Evolutionary conservation across 1,140 invertebrate genomes (phyloP).

Genomic region (Heliothis subflexa): DNA sequence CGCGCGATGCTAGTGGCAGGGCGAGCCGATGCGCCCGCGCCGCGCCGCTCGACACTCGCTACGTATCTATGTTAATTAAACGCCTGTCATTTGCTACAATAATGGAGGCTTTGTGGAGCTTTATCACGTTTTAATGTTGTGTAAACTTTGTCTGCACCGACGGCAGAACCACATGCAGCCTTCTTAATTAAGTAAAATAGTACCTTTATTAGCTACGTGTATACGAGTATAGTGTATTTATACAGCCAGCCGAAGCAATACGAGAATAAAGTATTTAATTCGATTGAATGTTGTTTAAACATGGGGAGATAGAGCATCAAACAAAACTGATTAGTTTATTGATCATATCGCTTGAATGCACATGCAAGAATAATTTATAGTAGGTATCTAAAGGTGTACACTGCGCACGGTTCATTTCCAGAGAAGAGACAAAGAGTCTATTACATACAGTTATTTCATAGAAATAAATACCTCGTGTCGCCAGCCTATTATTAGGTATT

Average conservation of each 20-base stretch:
- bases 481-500: conserved; percentile 1
- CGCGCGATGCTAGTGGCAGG: conserved; percentile 32
- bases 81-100: conserved; percentile 48
- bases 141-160: conserved; percentile 28
- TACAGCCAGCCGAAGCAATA: background rate
- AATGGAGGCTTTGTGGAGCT: conserved; percentile 37
- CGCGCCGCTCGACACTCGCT: conserved; percentile 13
- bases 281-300: conserved; percentile 20
- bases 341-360: conserved; percentile 28
- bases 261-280: conserved; percentile 25
- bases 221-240: background rate
- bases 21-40: conserved; percentile 30
- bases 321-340: conserved; percentile 27
- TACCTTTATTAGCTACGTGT: background rate
- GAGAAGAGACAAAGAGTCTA: conserved; percentile 9
- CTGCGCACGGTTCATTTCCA: background rate
- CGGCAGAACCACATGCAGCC: conserved; percentile 5
- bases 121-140: conserved; percentile 42
- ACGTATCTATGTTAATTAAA: conserved; percentile 50
- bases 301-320: conserved; percentile 15
- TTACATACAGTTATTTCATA: conserved; percentile 1
- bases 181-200: conserved; percentile 33
- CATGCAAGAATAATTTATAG: conserved; percentile 21
- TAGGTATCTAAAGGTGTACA: conserved; percentile 18
- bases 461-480: background rate